Evolutionary conservation across 1,140 invertebrate genomes (phyloP), one percentile per base, ranked within the genome.

Genomic region (Patella vulgata): DNA sequence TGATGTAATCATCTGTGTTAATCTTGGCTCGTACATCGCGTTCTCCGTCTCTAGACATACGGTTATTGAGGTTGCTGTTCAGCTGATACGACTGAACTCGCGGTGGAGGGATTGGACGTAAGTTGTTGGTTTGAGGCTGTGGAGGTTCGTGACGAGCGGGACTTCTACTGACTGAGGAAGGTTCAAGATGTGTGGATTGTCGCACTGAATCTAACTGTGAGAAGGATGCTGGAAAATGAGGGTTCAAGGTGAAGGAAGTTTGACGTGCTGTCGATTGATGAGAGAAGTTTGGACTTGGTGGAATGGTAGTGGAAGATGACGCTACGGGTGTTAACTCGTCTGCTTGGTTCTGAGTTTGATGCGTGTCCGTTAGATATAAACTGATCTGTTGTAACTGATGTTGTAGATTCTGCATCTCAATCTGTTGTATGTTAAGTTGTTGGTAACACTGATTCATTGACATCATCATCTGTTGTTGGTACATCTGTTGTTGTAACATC

Each of bases 401-500:
- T 14, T 71, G 63, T 3, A 71, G 54, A 30, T 79, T 76, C 19
- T 75, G 71, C 58, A 82, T 77, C 53, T 82, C 80, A 46, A 68
- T 56, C 48, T 82, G 80, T 60, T 83, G 81, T 52, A 74, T 59
- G 52, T 68, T 61, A 42, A 82, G 65, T 58, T 81, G 78, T 60
- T 81, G 78, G 47, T 78, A 70, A 58, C 76, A 77, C 56, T 81
- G 81, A 50, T 74, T 77, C 46, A 82, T 50, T 36, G 65, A 70
- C 68, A 81, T 67, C 68, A 82, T 68, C 50, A 79, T 53, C 56
- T 81, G 79, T 51, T 82, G 79, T 47, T 82, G 79, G 56, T 80
- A 77, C 30, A 79, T 54, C 48, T 76, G 73, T 42, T 78, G 73
- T 57, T 77, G 70, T 27, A 77, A 50, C 39, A 66, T 50, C 33